phyloP scores from a whole-genome alignment of 2,888 invertebrate species.

The Steinernema hermaphroditum region DNA sequence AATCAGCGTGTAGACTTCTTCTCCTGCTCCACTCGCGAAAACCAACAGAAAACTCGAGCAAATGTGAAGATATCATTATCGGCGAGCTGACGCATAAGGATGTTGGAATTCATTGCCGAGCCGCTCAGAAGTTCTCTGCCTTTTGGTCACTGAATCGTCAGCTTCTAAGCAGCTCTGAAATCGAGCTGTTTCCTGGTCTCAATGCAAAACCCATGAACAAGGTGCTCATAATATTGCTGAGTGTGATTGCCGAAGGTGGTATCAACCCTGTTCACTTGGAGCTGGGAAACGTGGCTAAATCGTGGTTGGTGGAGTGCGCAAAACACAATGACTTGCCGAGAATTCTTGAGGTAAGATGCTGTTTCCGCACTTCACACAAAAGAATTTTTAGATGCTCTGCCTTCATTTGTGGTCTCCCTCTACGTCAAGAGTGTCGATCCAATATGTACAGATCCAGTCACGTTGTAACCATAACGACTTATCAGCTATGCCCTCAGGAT shows the following conservation, averaged over 20 bases:
- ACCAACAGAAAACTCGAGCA: slow-evolving; percentile 70
- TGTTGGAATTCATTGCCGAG: slow-evolving; percentile 39
- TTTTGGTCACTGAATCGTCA: slow-evolving; percentile 59
- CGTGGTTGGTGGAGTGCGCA: slow-evolving; percentile 77
- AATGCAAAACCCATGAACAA: slow-evolving; percentile 57
- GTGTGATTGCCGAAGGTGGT: slow-evolving; percentile 62
- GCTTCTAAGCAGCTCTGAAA: slow-evolving; percentile 33
- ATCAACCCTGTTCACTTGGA: slow-evolving; percentile 50
- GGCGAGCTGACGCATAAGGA: slow-evolving; percentile 53
- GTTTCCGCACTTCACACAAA: slow-evolving; percentile 76
- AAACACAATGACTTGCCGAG: slow-evolving; percentile 79
- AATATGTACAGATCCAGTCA: slow-evolving; percentile 65
- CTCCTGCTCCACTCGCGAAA: slow-evolving; percentile 79
- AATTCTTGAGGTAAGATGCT: slow-evolving; percentile 75
- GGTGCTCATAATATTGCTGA: slow-evolving; percentile 62
- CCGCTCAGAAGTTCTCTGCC: slow-evolving; percentile 58
- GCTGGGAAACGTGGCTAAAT: slow-evolving; percentile 72
- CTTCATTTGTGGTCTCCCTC: slow-evolving; percentile 78
- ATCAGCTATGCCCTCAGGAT: slow-evolving; percentile 48
- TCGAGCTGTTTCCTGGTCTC: slow-evolving; percentile 43
- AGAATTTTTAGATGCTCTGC: slow-evolving; percentile 58
- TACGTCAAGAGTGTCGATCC: slow-evolving; percentile 81
- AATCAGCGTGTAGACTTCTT: slow-evolving; percentile 73
- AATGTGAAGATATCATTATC: slow-evolving; percentile 61
- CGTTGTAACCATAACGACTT: slow-evolving; percentile 51